phyloP scores from a whole-genome alignment of 2,888 invertebrate genomes.

The Caenorhabditis sulstoni region DNA sequence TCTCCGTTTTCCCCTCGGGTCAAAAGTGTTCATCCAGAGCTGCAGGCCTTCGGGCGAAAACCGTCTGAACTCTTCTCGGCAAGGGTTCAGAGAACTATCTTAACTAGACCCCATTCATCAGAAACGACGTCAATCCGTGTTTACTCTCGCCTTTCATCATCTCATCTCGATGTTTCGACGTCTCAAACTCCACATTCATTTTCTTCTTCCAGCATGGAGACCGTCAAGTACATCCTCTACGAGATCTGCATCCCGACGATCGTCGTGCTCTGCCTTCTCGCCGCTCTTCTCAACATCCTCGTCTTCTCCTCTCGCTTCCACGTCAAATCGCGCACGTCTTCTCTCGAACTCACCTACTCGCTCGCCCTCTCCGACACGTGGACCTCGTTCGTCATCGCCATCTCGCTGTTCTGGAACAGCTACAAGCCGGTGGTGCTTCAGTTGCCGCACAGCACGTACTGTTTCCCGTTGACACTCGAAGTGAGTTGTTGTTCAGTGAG shows the following conservation, averaged over 20 bases:
- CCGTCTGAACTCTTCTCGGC: constrained; percentile 1
- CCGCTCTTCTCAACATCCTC: constrained; percentile 68
- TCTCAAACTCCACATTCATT: neutral
- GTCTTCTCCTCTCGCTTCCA: constrained; percentile 64
- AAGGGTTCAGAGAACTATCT: constrained; percentile 5
- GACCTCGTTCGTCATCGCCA: constrained; percentile 73
- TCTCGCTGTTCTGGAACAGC: constrained; percentile 83
- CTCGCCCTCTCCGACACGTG: constrained; percentile 71
- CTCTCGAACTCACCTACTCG: constrained; percentile 70
- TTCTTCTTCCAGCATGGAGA: constrained; percentile 25
- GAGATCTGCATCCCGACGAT: constrained; percentile 70
- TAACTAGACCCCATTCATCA: constrained; percentile 13
- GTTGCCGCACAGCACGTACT: constrained; percentile 71
- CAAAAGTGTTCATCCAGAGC: constrained; percentile 14
- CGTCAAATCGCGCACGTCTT: constrained; percentile 61
- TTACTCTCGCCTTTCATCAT: neutral
- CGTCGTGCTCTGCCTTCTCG: constrained; percentile 63
- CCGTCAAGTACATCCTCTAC: constrained; percentile 59
- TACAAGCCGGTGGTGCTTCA: constrained; percentile 68
- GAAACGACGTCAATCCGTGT: constrained; percentile 3
- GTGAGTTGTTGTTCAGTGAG: constrained; percentile 38
- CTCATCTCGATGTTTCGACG: neutral
- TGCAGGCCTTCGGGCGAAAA: neutral
- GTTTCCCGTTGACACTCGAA: constrained; percentile 73
- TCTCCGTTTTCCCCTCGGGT: constrained; percentile 6